Base-by-base conservation (phyloP, 1,140 invertebrate species). In the Drosophila gunungcola region DNA sequence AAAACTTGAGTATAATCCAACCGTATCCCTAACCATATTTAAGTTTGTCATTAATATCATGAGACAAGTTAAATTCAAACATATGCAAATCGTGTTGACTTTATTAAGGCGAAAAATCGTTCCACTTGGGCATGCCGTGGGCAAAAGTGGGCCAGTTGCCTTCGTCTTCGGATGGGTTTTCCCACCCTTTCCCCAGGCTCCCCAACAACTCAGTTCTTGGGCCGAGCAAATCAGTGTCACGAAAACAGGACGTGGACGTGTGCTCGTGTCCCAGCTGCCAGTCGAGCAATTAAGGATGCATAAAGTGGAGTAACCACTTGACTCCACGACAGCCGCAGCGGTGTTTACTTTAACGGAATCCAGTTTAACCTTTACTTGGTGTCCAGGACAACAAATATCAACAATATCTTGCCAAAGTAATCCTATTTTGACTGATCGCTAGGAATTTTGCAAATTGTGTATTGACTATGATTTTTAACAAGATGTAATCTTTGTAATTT, bases 291-390 rank as follows among this genome's bases (percentile, higher is more conserved):
- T 89, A 89, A 89, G 84, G 80, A 89, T 89, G 84, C 84, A 89
- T 78, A 83, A 89, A 89, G 63, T 89, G 84, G 80, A 89, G 84
- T 89, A 89, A 78, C 72, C 84, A 78, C 84, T 86, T 77, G 74
- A 74, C 77, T 67, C 73, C 73, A 61, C 78, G 60, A 41, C 68
- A 54, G 29, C 55, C 57, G 21, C 52, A 67, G 10, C 39, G 39
- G 12, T 78, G 75, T 77, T 61, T 77, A 69, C 63, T 56, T 61
- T 42, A 41, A 53, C 12, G 70, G 57, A 53, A 60, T 29, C 43
- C 55, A 53, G 67, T 43, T 83, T 80, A 72, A 81, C 78, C 78
- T 70, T 27, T 61, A 13, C 21, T 25, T 43, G 61, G 65, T 67
- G 25, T 2, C n/a, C 39, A 27, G 1, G 11, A 5, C 21, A 29